Percentiles rank a stretch among this genome's conserved stretches.
Evolutionary conservation across 2,888 invertebrate species (phyloP).

Genomic region (Leucophora obtusa): DNA sequence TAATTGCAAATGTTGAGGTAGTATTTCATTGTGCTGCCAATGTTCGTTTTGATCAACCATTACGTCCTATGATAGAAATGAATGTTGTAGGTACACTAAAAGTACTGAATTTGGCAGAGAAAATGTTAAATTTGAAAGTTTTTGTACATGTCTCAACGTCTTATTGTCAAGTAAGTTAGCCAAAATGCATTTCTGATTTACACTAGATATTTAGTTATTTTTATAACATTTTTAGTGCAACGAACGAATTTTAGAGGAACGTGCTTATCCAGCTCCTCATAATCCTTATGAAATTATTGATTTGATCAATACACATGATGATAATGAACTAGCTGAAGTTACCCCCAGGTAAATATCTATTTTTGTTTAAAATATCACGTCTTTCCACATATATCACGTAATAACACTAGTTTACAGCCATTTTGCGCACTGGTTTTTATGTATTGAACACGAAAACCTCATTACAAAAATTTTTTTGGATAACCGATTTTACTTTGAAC

Average conservation of each 20-base stretch:
- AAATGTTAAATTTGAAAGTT: constrained; percentile 84
- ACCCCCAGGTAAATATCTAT: constrained; percentile 81
- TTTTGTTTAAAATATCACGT: background rate
- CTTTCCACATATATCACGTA: constrained; percentile 4
- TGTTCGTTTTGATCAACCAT: constrained; percentile 91
- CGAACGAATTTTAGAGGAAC: constrained; percentile 87
- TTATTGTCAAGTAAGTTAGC: constrained; percentile 82
- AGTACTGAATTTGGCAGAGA: constrained; percentile 87
- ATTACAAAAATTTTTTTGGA: too few species aligned
- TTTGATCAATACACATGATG: constrained; percentile 84
- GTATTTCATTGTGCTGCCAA: constrained; percentile 93
- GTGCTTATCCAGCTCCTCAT: constrained; percentile 84
- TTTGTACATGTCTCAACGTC: constrained; percentile 95
- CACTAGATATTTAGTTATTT: background rate
- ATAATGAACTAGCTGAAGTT: constrained; percentile 82
- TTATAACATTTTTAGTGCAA: constrained; percentile 82
- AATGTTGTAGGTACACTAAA: constrained; percentile 90
- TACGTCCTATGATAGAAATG: constrained; percentile 89
- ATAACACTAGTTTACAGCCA: too few species aligned
- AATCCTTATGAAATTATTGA: constrained; percentile 83
- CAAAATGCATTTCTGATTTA: background rate
- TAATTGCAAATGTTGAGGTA: constrained; percentile 83
- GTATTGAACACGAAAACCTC: too few species aligned
- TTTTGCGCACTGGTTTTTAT: too few species aligned
- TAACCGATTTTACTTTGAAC: too few species aligned